Base-by-base conservation (phyloP, 2,888 invertebrate species). In the Desoria tigrina region DNA sequence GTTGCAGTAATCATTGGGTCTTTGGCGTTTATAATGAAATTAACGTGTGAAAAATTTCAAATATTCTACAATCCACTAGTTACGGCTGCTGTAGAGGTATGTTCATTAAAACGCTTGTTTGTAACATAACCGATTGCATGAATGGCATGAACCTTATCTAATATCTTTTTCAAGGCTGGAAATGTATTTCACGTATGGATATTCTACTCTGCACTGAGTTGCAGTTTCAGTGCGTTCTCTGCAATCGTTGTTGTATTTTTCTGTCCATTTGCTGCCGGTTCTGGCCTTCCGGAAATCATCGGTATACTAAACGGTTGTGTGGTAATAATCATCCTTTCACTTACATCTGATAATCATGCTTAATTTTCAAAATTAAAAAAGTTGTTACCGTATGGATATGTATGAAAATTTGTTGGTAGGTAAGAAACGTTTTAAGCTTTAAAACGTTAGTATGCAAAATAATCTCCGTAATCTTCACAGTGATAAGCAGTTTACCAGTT, bases 401-500 rank as follows among this genome's bases (percentile, higher is more conserved):
- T n/a, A n/a, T n/a, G 42, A 32, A 45, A 6, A 21, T 37, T n/a
- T 51, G 57, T 32, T 27, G n/a, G 7, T 37, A 75, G 75, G 72
- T 81, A 0, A 73, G 79, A 18, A 79, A 80, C 60, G 79, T 80
- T 65, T 79, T 81, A 61, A 80, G 78, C 62, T 73, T 80, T 18
- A 78, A 78, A 72, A 80, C 80, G 0, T 69, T 80, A 68, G 69
- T 77, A 7, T 79, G 79, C 50, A 81, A 81, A 76, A 79, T 80
- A 61, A 64, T 80, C 23, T 80, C 81, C 2, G 78, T 78, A 65
- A 71, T 75, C 37, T 77, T 79, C 32, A 80, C 80, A 23, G 81
- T 82, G 24, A 78, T 80, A 1, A 79, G 80, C 73, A 81, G 81
- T 3, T 77, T 82, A 71, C 81, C 81, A 16, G 80, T 81, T 2